Conservation (phyloP, 2,113 vertebrate species). For the Syngnathus floridae region DNA sequence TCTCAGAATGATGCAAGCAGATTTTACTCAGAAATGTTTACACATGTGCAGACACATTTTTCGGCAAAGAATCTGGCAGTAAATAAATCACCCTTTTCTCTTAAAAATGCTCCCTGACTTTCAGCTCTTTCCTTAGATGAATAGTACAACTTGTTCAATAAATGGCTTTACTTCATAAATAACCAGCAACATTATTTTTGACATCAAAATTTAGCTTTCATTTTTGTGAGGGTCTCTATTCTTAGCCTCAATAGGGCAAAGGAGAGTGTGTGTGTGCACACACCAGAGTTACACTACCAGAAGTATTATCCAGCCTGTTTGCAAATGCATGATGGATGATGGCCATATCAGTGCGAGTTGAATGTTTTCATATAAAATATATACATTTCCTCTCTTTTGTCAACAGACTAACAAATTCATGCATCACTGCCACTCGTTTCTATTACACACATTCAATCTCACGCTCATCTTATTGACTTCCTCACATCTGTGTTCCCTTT, state of each 20-base stretch:
- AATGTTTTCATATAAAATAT: constrained; percentile 73
- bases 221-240: background rate
- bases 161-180: background rate
- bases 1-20: background rate
- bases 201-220: background rate
- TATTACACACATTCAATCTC: constrained; percentile 74
- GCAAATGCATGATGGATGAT: constrained; percentile 91
- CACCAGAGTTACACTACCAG: background rate
- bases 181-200: background rate
- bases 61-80: background rate
- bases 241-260: background rate
- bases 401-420: constrained; percentile 95
- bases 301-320: constrained; percentile 58
- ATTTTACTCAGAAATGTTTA: background rate
- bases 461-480: constrained; percentile 15
- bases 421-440: constrained; percentile 92
- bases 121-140: background rate
- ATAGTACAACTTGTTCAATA: background rate
- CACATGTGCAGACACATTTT: background rate
- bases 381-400: constrained; percentile 98
- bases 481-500: constrained; percentile 35
- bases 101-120: background rate
- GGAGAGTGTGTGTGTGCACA: background rate
- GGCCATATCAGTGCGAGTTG: constrained; percentile 86
- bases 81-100: background rate